These are phyloP conservation scores for Drosophila saltans DNA, from an alignment of 1,140 invertebrate species.

Conservation along the genomic window DNA sequence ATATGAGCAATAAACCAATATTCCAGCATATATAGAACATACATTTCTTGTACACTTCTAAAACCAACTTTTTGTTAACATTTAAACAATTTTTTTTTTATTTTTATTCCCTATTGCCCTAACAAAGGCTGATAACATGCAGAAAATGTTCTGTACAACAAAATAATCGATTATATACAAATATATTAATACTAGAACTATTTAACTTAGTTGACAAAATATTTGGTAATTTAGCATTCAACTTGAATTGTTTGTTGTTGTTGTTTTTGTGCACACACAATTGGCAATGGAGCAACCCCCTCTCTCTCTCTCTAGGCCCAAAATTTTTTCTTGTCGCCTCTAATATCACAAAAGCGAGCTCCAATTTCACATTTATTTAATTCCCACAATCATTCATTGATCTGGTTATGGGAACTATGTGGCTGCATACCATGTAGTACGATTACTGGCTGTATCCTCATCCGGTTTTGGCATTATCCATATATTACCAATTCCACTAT, in stretches of 20 bases:
- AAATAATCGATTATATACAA: conserved; percentile 31
- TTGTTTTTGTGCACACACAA: no score
- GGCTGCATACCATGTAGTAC: conserved; percentile 75
- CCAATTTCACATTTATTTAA: background rate
- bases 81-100: conserved; percentile 25
- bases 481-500: conserved; percentile 79
- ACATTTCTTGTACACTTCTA: no score
- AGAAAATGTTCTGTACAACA: conserved; percentile 1
- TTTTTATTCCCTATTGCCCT: conserved; percentile 3
- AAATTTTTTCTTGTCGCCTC: background rate
- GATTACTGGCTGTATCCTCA: conserved; percentile 58
- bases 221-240: conserved; percentile 72
- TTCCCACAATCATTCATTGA: no score
- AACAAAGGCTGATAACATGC: background rate
- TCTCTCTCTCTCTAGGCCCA: background rate
- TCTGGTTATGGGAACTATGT: conserved; percentile 16
- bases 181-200: conserved; percentile 31
- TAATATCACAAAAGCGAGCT: conserved; percentile 9
- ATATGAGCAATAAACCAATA: no score
- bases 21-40: no score
- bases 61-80: no score
- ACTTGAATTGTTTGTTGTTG: conserved; percentile 20
- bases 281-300: conserved; percentile 19
- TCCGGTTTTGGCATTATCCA: conserved; percentile 77
- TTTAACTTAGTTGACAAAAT: conserved; percentile 53